Conservation (phyloP, 2,888 invertebrate genomes). For the Pseudolycoriella hygida region DNA sequence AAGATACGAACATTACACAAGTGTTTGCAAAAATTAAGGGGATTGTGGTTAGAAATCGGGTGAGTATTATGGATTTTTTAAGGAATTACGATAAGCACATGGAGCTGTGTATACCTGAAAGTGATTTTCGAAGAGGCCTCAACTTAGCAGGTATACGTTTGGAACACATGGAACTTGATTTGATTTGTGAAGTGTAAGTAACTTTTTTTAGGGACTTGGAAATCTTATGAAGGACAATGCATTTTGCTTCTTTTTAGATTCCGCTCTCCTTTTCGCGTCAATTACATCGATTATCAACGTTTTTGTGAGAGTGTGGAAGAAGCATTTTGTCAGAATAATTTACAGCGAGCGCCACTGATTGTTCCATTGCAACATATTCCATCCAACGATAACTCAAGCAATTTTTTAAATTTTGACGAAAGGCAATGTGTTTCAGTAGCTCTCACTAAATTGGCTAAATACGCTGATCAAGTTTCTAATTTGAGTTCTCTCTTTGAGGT, state of each 20-base stretch:
- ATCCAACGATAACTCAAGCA: constrained; percentile 38
- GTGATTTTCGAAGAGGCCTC: constrained; percentile 54
- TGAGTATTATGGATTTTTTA: constrained; percentile 47
- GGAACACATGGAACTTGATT: constrained; percentile 46
- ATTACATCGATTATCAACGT: constrained; percentile 45
- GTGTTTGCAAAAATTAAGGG: constrained; percentile 59
- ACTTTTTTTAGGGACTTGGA: not conserved
- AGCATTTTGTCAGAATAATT: constrained; percentile 43
- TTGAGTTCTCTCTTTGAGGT: constrained; percentile 47
- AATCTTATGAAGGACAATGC: too few relatives aligned
- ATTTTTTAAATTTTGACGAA: constrained; percentile 59
- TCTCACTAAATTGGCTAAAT: constrained; percentile 46
- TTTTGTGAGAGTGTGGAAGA: constrained; percentile 52
- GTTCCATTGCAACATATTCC: constrained; percentile 53
- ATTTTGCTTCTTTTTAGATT: too few relatives aligned
- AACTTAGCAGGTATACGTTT: constrained; percentile 46
- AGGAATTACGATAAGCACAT: constrained; percentile 44
- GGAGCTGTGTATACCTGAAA: constrained; percentile 41
- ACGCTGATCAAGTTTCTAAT: constrained; percentile 48
- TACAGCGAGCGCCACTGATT: constrained; percentile 49
- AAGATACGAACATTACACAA: constrained; percentile 45
- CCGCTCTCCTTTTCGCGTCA: constrained; percentile 39
- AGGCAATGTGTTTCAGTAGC: constrained; percentile 42
- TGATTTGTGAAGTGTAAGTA: constrained; percentile 52
- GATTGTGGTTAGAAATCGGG: constrained; percentile 45